Conservation (phyloP, 2,113 vertebrate species). For the Oryzias celebensis region DNA sequence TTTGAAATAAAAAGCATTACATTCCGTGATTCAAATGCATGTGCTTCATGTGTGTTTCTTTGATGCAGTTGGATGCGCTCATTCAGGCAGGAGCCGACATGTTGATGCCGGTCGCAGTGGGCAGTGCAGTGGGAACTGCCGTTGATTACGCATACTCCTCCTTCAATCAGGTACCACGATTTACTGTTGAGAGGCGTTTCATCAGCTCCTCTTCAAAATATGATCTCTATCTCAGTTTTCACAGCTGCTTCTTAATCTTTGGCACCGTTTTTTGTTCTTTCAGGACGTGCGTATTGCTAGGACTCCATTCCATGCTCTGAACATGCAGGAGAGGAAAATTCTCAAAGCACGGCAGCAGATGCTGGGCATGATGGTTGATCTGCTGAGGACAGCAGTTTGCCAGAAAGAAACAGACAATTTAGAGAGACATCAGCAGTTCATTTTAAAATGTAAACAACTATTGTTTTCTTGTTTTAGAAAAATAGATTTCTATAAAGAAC, state of each 20-base stretch:
- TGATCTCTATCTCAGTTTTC: too few relatives aligned
- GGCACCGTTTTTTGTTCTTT: not conserved
- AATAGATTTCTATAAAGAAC: too few relatives aligned
- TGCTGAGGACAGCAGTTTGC: constrained; percentile 55
- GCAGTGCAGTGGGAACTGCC: constrained; percentile 75
- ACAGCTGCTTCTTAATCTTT: too few relatives aligned
- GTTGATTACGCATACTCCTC: constrained; percentile 81
- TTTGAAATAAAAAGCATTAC: too few relatives aligned
- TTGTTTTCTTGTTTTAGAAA: too few relatives aligned
- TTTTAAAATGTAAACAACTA: constrained; percentile 1
- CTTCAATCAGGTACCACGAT: constrained; percentile 79
- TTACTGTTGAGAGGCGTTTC: not conserved
- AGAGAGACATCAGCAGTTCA: not conserved
- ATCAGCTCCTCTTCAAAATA: too few relatives aligned
- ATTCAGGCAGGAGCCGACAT: constrained; percentile 77
- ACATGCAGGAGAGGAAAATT: constrained; percentile 65
- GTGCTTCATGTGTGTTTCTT: constrained; percentile 1
- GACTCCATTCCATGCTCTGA: constrained; percentile 78
- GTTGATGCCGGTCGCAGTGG: constrained; percentile 76
- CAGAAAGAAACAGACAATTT: constrained; percentile 50
- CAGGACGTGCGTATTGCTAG: constrained; percentile 78
- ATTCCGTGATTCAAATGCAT: not conserved
- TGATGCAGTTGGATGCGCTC: constrained; percentile 76
- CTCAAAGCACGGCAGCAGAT: constrained; percentile 67
- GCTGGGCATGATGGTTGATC: constrained; percentile 72